Conservation (phyloP, 2,797 vertebrate genomes). For the Bovichtus variegatus region DNA sequence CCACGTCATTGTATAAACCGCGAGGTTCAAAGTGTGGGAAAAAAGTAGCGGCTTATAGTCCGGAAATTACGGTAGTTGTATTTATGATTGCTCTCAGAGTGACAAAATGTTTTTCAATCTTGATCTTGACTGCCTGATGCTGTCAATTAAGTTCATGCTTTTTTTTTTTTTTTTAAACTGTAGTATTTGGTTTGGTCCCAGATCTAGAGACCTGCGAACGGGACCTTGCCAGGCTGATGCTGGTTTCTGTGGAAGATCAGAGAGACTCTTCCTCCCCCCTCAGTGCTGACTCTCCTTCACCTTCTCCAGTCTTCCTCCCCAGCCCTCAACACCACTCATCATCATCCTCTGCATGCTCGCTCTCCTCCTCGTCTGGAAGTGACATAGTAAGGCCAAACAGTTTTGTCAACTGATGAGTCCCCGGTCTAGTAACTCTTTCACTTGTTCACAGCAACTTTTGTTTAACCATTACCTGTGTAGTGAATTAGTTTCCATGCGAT, state of each 20-base stretch:
- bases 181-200: slow-evolving; percentile 27
- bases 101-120: neutral
- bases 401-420: no score
- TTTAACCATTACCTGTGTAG: accelerated
- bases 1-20: no score
- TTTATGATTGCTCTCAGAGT: neutral
- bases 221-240: slow-evolving; percentile 73
- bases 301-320: slow-evolving; percentile 91
- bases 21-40: no score
- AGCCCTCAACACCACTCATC: slow-evolving; percentile 87
- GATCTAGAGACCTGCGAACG: slow-evolving; percentile 74
- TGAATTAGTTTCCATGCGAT: neutral
- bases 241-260: slow-evolving; percentile 83
- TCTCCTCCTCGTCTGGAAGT: slow-evolving; percentile 91
- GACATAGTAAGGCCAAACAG: slow-evolving; percentile 88
- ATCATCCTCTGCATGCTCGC: slow-evolving; percentile 87
- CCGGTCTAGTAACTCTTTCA: no score
- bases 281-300: slow-evolving; percentile 87
- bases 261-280: slow-evolving; percentile 87
- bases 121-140: neutral
- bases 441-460: neutral
- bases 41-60: no score
- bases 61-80: no score
- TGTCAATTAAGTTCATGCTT: neutral
- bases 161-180: neutral